A percentile compares a stretch with the other conserved stretches of the same genome.
Conservation (phyloP, 2,797 vertebrate species). For the Molossus molossus region DNA sequence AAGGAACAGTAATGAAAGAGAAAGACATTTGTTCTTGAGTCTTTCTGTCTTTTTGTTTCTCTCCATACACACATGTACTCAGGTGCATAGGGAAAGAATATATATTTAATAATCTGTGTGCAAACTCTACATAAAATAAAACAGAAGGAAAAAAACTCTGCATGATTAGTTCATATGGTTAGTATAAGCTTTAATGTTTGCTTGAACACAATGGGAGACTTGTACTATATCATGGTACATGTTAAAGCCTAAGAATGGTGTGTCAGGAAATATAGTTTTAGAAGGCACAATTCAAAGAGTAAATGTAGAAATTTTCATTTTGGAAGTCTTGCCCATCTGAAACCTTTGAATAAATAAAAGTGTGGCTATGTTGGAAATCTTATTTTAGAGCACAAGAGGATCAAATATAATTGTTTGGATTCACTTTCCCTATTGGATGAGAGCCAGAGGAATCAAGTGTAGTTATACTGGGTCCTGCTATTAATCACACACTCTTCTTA, state of each 20-base stretch:
- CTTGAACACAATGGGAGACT: slow-evolving; percentile 16
- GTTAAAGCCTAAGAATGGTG: slow-evolving; percentile 32
- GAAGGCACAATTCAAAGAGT: slow-evolving; percentile 39
- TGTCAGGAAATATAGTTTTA: slow-evolving; percentile 66
- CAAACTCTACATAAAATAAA: background rate
- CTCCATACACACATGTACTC: background rate
- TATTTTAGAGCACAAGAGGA: slow-evolving; percentile 44
- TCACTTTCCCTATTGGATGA: slow-evolving; percentile 12
- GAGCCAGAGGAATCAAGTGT: background rate
- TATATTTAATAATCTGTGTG: slow-evolving; percentile 40
- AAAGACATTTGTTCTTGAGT: slow-evolving; percentile 16
- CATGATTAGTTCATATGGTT: background rate
- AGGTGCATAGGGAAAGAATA: slow-evolving; percentile 17
- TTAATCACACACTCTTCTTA: slow-evolving; percentile 46
- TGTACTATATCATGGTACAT: background rate
- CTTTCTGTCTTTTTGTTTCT: background rate
- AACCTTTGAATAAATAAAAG: slow-evolving; percentile 63
- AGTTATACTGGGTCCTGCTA: background rate
- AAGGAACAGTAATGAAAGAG: slow-evolving; percentile 2
- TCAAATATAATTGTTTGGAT: slow-evolving; percentile 59
- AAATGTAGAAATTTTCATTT: slow-evolving; percentile 66
- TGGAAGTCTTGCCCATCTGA: slow-evolving; percentile 66
- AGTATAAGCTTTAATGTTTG: background rate
- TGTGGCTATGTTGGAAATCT: background rate
- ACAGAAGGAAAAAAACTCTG: background rate